A percentile compares a stretch with the other conserved stretches of the same genome.
phyloP scores from a whole-genome alignment of 2,888 invertebrate genomes.

The Clepsis dumicolana region DNA sequence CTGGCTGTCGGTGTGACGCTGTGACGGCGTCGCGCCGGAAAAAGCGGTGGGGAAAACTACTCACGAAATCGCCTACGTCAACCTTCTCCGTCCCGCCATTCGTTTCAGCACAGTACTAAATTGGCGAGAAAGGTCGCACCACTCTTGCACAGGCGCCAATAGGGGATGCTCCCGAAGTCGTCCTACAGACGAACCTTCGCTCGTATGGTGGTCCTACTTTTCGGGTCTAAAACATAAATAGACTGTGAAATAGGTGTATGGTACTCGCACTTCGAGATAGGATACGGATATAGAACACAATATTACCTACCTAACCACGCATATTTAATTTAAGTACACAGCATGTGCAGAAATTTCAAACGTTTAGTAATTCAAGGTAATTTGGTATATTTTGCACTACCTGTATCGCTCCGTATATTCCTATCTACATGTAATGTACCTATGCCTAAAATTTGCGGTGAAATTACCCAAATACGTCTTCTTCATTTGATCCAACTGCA shows the following conservation, averaged over 20 bases:
- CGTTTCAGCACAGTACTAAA: conserved; percentile 65
- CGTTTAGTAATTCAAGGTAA: too few relatives aligned
- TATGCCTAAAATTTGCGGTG: too few relatives aligned
- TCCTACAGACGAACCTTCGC: conserved; percentile 3
- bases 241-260: background rate
- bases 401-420: too few relatives aligned
- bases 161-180: conserved; percentile 41
- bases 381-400: too few relatives aligned
- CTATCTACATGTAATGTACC: too few relatives aligned
- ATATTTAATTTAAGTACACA: background rate
- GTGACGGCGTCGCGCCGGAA: conserved; percentile 58
- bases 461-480: too few relatives aligned
- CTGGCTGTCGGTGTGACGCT: conserved; percentile 54
- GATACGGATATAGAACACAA: background rate
- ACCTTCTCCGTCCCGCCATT: conserved; percentile 65
- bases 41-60: conserved; percentile 78
- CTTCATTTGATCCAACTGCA: too few relatives aligned
- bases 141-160: conserved; percentile 68
- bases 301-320: background rate
- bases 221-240: background rate
- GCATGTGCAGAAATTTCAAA: too few relatives aligned
- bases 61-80: conserved; percentile 64
- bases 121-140: conserved; percentile 70
- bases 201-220: conserved; percentile 18
- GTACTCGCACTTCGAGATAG: background rate